Conservation (phyloP, 2,888 invertebrate genomes). For the Agrochola macilenta region DNA sequence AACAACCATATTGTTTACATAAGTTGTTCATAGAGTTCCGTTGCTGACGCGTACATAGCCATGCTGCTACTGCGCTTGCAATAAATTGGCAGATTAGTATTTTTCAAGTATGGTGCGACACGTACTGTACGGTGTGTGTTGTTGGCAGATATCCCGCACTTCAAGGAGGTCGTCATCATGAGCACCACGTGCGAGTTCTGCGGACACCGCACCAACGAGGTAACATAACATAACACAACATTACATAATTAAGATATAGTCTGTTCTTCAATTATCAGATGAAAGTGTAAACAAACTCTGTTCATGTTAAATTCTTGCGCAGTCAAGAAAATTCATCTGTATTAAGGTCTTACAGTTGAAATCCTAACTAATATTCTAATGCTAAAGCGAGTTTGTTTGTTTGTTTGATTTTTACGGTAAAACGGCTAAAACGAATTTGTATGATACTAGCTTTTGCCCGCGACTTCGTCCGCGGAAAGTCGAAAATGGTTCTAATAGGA, state of each 20-base stretch:
- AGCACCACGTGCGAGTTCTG: constrained; percentile 97
- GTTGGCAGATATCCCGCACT: constrained; percentile 94
- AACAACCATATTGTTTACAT: neutral
- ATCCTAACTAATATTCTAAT: too few species aligned
- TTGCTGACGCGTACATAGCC: neutral
- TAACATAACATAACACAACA: constrained; percentile 57
- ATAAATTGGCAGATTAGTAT: neutral
- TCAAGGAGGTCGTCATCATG: constrained; percentile 99
- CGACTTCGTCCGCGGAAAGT: too few species aligned
- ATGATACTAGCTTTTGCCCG: too few species aligned
- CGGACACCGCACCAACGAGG: constrained; percentile 97
- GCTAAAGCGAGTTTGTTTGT: too few species aligned
- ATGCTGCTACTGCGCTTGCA: neutral
- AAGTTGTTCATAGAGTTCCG: neutral
- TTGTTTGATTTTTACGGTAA: too few species aligned
- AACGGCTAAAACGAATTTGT: too few species aligned
- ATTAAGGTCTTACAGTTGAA: too few species aligned
- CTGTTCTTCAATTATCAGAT: too few species aligned
- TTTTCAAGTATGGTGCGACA: neutral
- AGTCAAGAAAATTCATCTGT: neutral
- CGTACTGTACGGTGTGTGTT: neutral
- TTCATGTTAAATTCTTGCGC: neutral
- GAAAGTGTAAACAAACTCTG: neutral
- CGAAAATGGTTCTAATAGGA: too few species aligned
- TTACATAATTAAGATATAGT: neutral